A percentile compares a stretch with the other conserved stretches of the same genome.
phyloP scores from a whole-genome alignment of 2,888 invertebrate species.

The Neelides folsomi region DNA sequence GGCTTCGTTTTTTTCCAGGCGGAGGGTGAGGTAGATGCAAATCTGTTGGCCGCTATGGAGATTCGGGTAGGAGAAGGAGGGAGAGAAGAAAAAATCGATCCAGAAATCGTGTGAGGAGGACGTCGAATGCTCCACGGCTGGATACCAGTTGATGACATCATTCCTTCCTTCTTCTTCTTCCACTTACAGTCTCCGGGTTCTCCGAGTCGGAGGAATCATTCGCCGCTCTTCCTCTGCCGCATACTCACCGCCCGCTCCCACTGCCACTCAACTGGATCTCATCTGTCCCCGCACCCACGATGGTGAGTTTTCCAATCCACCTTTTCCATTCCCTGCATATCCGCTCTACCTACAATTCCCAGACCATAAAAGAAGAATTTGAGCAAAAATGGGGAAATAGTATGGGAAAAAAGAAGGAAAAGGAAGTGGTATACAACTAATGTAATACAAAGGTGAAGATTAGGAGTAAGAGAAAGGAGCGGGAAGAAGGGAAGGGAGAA shows the following conservation, averaged over 20 bases:
- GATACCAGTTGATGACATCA: slow-evolving; percentile 14
- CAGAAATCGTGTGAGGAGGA: slow-evolving; percentile 12
- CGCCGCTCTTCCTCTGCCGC: slow-evolving; percentile 11
- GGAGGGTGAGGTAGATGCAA: background rate
- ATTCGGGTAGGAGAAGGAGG: background rate
- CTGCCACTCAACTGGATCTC: no score
- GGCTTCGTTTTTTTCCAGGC: no score
- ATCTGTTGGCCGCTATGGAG: background rate
- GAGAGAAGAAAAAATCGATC: slow-evolving; percentile 7
- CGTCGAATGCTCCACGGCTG: slow-evolving; percentile 10
- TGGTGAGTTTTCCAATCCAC: background rate
- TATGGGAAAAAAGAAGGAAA: no score
- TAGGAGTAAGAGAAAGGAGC: background rate
- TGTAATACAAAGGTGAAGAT: no score
- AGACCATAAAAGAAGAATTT: no score
- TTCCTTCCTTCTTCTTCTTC: slow-evolving; percentile 11
- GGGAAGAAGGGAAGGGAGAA: slow-evolving; percentile 3
- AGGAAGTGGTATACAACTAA: no score
- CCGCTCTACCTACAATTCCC: background rate
- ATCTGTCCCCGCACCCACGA: no score
- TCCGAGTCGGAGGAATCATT: slow-evolving; percentile 4
- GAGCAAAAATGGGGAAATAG: no score
- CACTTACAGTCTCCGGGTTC: background rate
- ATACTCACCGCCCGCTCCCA: slow-evolving; percentile 5
- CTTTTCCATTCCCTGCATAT: slow-evolving; percentile 6